A percentile compares a stretch with the other conserved stretches of the same genome.
Conservation (phyloP, 2,888 invertebrate genomes). For the Neoaliturus tenellus region DNA sequence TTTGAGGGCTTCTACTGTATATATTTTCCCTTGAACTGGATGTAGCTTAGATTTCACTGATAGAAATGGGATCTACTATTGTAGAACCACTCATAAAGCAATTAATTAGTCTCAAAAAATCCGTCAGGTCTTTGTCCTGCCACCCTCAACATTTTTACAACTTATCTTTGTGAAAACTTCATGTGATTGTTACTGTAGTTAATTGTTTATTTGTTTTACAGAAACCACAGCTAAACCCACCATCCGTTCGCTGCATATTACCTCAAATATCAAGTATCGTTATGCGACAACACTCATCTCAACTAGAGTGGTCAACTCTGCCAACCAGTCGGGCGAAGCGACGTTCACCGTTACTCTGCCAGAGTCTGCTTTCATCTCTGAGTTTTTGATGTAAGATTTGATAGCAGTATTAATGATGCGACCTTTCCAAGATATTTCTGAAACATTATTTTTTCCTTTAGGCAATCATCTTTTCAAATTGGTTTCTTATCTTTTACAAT, state of each 20-base stretch:
- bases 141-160: background rate
- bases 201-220: background rate
- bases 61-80: background rate
- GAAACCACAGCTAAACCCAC: constrained; percentile 27
- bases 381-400: constrained; percentile 78
- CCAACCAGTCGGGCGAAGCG: constrained; percentile 77
- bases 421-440: too few species aligned
- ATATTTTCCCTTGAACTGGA: too few species aligned
- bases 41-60: too few species aligned
- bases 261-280: constrained; percentile 77
- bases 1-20: too few species aligned
- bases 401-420: too few species aligned
- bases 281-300: constrained; percentile 81
- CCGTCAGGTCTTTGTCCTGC: background rate
- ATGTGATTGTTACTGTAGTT: background rate
- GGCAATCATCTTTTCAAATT: too few species aligned
- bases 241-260: constrained; percentile 54
- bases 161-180: background rate
- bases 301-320: constrained; percentile 80
- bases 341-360: constrained; percentile 81
- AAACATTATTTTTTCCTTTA: too few species aligned
- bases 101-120: background rate
- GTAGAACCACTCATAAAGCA: background rate
- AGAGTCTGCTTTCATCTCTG: constrained; percentile 82
- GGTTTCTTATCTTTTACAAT: too few species aligned